Percentiles rank a stretch among this genome's conserved stretches.
Conservation (phyloP, 2,797 vertebrate genomes). For the Novumbra hubbsi region DNA sequence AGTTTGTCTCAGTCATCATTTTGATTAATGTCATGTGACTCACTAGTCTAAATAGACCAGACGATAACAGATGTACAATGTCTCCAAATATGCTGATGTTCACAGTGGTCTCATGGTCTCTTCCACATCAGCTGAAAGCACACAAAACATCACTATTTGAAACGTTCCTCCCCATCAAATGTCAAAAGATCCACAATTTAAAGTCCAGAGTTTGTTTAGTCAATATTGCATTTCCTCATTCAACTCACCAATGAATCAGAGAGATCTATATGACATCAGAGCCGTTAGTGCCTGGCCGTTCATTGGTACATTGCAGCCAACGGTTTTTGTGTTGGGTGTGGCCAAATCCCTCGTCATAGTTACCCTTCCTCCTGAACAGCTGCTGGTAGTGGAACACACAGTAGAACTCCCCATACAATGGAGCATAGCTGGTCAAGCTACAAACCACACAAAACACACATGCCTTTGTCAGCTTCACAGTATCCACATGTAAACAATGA, state of each 20-base stretch:
- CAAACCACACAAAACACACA: constrained; percentile 47
- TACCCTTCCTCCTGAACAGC: constrained; percentile 74
- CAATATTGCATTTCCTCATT: not conserved
- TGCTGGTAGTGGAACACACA: constrained; percentile 84
- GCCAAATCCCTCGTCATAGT: constrained; percentile 78
- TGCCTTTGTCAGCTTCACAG: not conserved
- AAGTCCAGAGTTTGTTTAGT: not conserved
- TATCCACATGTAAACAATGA: not conserved
- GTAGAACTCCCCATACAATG: constrained; percentile 77
- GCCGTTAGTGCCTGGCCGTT: constrained; percentile 6
- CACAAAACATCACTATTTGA: not conserved
- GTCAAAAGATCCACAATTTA: no score
- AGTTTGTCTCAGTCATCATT: not conserved
- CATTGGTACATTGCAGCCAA: constrained; percentile 56
- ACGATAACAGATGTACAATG: not conserved
- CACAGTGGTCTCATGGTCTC: not conserved
- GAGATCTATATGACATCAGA: constrained; percentile 32
- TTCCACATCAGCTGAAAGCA: not conserved
- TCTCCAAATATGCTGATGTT: not conserved
- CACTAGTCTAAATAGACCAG: not conserved
- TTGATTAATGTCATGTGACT: not conserved
- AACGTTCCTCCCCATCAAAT: not conserved
- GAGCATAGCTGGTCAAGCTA: constrained; percentile 78
- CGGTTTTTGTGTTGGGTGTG: constrained; percentile 68
- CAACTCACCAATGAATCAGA: not conserved